Evolutionary conservation across 2,113 vertebrate genomes (phyloP).

Genomic region (Toxotes chatareus): DNA sequence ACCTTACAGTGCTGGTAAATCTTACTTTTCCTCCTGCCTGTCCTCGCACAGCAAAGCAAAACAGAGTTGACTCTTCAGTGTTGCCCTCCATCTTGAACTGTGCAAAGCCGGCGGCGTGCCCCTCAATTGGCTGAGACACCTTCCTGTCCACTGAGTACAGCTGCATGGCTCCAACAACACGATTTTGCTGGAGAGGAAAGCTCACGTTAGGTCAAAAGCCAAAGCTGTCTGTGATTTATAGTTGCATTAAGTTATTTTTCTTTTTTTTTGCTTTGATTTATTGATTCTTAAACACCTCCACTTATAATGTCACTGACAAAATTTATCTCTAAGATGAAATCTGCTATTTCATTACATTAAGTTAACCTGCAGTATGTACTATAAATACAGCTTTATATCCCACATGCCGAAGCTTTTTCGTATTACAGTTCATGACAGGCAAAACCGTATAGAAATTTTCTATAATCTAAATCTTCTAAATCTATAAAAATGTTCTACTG

Average conservation of each 20-base stretch:
- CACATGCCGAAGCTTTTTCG: not conserved
- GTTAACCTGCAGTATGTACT: not conserved
- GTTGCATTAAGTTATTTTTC: not conserved
- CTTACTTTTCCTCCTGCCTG: conserved; percentile 98
- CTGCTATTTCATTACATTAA: not conserved
- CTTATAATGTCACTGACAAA: not conserved
- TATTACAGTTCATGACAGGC: not conserved
- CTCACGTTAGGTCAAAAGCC: not conserved
- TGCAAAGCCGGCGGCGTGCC: conserved; percentile 96
- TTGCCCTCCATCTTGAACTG: conserved; percentile 99
- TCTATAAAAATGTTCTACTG: too few species aligned
- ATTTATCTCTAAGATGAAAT: not conserved
- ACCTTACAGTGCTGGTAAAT: conserved; percentile 2
- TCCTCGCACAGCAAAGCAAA: conserved; percentile 98
- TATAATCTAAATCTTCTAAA: too few species aligned
- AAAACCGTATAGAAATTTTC: too few species aligned
- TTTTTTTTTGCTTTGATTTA: not conserved
- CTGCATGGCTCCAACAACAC: conserved; percentile 99
- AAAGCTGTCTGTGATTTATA: not conserved
- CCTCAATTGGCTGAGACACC: conserved; percentile 98
- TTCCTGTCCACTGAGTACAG: conserved; percentile 98
- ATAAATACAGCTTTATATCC: not conserved
- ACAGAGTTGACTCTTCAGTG: conserved; percentile 96
- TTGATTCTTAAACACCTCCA: not conserved
- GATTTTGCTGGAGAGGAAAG: conserved; percentile 91